phyloP scores from a whole-genome alignment of 2,888 invertebrate genomes.

The Protophormia terraenovae region DNA sequence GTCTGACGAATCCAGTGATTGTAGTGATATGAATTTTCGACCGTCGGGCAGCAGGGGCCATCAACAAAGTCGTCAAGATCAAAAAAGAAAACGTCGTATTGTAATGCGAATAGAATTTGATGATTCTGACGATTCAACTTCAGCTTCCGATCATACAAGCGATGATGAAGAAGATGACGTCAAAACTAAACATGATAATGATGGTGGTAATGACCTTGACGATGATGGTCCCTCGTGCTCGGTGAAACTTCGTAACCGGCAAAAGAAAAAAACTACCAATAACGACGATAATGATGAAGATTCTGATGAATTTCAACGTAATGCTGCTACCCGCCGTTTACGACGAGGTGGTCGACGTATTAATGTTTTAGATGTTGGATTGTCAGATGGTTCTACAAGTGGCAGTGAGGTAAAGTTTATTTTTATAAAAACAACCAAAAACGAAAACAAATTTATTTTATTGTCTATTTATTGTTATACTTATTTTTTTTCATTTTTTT shows the following conservation, averaged over 20 bases:
- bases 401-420: conserved; percentile 78
- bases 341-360: conserved; percentile 67
- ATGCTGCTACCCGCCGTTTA: conserved; percentile 65
- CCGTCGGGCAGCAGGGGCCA: conserved; percentile 71
- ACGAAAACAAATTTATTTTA: not conserved
- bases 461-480: not conserved
- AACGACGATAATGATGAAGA: conserved; percentile 48
- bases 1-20: conserved; percentile 74
- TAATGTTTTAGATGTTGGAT: conserved; percentile 63
- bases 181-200: conserved; percentile 20
- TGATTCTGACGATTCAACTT: conserved; percentile 75
- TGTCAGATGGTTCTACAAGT: conserved; percentile 73
- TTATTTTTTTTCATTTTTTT: too few relatives aligned
- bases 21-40: conserved; percentile 72
- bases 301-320: conserved; percentile 68
- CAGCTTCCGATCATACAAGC: conserved; percentile 64
- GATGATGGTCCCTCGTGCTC: conserved; percentile 73
- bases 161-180: conserved; percentile 63
- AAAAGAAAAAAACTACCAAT: conserved; percentile 41
- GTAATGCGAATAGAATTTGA: conserved; percentile 80
- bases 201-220: conserved; percentile 62
- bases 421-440: not conserved
- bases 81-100: conserved; percentile 77
- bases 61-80: conserved; percentile 55
- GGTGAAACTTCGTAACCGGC: conserved; percentile 37